Percentiles rank a stretch among this genome's conserved stretches.
phyloP scores from a whole-genome alignment of 1,140 invertebrate genomes.

The Camponotus floridanus region DNA sequence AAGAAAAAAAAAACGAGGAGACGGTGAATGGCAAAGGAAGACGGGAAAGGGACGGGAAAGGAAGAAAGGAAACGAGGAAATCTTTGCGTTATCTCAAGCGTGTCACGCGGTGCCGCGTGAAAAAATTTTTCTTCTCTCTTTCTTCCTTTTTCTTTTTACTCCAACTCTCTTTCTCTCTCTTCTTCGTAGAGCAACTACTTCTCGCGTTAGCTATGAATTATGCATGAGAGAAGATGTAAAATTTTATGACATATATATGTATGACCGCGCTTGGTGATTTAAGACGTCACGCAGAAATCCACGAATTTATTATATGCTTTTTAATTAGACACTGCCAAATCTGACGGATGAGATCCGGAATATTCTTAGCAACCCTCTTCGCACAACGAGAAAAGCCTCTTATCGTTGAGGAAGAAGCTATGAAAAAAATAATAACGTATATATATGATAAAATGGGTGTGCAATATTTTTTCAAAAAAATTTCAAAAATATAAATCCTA shows the following conservation, averaged over 20 bases:
- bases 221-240: conserved; percentile 61
- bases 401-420: conserved; percentile 26
- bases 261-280: background rate
- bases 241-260: conserved; percentile 61
- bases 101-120: conserved; percentile 55
- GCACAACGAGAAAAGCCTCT: conserved; percentile 34
- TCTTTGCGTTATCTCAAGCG: conserved; percentile 68
- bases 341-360: conserved; percentile 41
- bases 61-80: conserved; percentile 34
- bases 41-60: background rate
- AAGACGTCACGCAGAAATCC: conserved; percentile 38
- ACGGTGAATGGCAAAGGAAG: background rate
- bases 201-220: conserved; percentile 63
- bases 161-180: background rate
- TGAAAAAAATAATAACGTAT: background rate
- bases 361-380: conserved; percentile 13
- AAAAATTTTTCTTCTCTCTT: conserved; percentile 28
- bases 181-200: conserved; percentile 26
- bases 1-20: background rate
- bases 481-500: background rate
- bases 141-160: background rate
- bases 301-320: conserved; percentile 60
- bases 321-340: conserved; percentile 64
- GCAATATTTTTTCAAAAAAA: background rate
- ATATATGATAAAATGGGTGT: background rate